These are phyloP conservation scores for Oriolus oriolus DNA, from an alignment of 2,113 vertebrate genomes.

Conservation along the genomic window DNA sequence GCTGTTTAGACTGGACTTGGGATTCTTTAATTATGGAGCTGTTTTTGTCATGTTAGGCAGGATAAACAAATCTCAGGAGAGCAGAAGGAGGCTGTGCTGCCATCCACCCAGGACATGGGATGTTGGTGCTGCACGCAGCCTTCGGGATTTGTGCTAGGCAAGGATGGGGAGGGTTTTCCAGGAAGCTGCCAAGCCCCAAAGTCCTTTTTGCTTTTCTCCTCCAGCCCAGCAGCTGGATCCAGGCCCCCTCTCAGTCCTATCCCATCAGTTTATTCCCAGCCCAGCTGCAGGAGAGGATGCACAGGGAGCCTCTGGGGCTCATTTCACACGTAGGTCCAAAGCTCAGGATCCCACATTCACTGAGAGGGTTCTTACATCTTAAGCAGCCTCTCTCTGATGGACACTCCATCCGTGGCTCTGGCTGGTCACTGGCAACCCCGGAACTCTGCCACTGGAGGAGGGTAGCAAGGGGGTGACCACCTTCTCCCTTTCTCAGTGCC, in stretches of 20 bases:
- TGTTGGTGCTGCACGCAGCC: neutral
- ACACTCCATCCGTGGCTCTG: neutral
- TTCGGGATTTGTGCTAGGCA: accelerated
- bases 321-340: neutral
- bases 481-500: neutral
- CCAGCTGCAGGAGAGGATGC: neutral
- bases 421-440: accelerated
- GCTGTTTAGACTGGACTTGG: neutral
- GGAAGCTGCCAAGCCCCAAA: neutral
- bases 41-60: neutral
- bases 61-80: constrained; percentile 23
- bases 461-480: neutral
- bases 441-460: neutral
- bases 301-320: neutral
- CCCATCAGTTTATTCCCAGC: neutral
- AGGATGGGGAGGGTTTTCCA: neutral
- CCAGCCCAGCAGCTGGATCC: neutral
- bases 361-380: neutral
- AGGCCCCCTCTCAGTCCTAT: neutral
- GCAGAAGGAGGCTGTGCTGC: neutral
- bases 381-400: neutral
- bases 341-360: neutral
- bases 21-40: neutral
- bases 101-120: accelerated
- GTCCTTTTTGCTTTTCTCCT: neutral